These are phyloP conservation scores for Etheostoma cragini DNA, from an alignment of 2,113 vertebrate species.

Conservation along the genomic window DNA sequence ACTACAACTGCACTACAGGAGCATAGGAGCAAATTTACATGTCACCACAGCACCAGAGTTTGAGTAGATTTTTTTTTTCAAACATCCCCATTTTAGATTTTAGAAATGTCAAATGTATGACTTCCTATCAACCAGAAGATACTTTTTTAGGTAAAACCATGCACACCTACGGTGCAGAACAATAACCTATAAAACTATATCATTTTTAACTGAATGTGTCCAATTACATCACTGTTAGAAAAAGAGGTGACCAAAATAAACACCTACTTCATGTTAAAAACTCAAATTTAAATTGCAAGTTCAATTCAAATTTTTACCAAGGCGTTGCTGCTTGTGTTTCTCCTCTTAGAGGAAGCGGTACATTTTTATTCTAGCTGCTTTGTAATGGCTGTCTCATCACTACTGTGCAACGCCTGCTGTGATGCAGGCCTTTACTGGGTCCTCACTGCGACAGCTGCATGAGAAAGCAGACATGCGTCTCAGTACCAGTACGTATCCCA, in stretches of 20 bases:
- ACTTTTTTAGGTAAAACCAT: background rate
- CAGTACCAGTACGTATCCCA: conserved; percentile 39
- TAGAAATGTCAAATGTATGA: background rate
- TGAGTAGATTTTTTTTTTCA: conserved; percentile 4
- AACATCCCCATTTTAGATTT: background rate
- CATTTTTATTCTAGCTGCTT: conserved; percentile 12
- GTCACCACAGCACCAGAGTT: background rate
- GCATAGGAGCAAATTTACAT: background rate
- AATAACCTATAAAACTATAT: background rate
- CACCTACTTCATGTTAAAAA: too few relatives aligned
- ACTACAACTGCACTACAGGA: conserved; percentile 7
- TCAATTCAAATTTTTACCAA: background rate
- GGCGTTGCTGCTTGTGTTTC: background rate
- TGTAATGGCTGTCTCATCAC: conserved; percentile 48
- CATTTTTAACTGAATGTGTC: background rate
- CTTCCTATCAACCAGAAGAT: background rate
- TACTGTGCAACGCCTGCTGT: conserved; percentile 26
- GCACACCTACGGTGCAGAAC: background rate
- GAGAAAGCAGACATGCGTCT: conserved; percentile 50
- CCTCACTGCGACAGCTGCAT: conserved; percentile 38
- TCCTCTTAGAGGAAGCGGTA: background rate
- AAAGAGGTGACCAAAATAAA: background rate
- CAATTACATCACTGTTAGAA: background rate
- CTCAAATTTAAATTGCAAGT: too few relatives aligned
- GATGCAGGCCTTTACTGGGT: conserved; percentile 36